Evolutionary conservation across 2,888 invertebrate genomes (phyloP), one percentile per base, ranked within the genome.

Genomic region (Cantharis rustica): DNA sequence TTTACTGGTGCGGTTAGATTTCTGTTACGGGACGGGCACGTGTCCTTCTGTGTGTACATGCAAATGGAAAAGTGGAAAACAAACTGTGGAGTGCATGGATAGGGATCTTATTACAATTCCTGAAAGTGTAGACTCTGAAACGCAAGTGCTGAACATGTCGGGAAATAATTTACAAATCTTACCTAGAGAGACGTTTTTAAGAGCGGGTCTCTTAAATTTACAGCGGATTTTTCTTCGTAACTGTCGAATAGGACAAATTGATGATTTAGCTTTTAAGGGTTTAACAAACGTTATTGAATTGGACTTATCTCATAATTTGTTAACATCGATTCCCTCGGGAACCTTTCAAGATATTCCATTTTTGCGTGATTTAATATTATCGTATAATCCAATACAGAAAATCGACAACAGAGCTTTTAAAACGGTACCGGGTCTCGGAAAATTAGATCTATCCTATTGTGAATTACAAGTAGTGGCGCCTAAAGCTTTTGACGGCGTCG

Each of bases 41-140:
- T 95, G 95, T 84, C 95, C 95, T 76, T 91, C 91, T 64, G 93
- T 93, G 83, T 97, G 97, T 89, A 92, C 92, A 84, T 97, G 97
- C 89, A 97, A 96, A 89, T 97, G 97, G 97, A 96, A 96, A 89
- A 94, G 95, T 84, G 97, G 97, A 82, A 97, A 97, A 88, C 95
- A 96, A 87, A 96, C 96, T 71, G 97, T 96, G 78, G 96, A 96
- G 89, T 97, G 97, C 89, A 93, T 93, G 86, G 94, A 95, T 88
- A 93, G 94, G 77, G 93, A 93, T 77, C 91, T 97, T 81, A 95
- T 95, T 84, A 93, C 94, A 74, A 94, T 97, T 81, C 97, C 97
- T 68, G 94, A 95, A 84, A 93, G 93, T 84, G 94, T 96, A 81
- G 96, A 96, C 88, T 93, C 95, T 63, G 95, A 94, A 83, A 97